A percentile compares a stretch with the other conserved stretches of the same genome.
Conservation (phyloP, 2,113 vertebrate genomes). For the Galemys pyrenaicus region DNA sequence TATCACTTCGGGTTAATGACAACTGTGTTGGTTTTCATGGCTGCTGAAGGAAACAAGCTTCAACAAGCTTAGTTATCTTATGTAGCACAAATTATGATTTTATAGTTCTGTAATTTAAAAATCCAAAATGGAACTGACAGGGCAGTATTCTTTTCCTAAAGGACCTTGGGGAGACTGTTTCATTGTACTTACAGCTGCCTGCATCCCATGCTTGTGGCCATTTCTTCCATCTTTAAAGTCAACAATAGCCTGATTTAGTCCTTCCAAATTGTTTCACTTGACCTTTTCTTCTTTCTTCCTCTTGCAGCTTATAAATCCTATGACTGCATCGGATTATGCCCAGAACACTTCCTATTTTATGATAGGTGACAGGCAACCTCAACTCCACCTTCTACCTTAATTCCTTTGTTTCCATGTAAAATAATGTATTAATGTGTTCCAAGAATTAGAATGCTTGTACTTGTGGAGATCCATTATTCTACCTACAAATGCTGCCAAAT, state of each 20-base stretch:
- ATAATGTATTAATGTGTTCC: not conserved
- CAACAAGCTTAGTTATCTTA: not conserved
- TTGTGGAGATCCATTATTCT: not conserved
- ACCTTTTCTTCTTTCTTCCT: not conserved
- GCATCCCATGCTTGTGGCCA: not conserved
- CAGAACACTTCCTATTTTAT: not conserved
- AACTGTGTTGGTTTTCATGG: not conserved
- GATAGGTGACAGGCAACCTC: not conserved
- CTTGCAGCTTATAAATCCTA: not conserved
- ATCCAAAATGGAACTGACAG: not conserved
- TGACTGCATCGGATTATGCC: not conserved
- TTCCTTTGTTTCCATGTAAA: not conserved
- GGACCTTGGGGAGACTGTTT: not conserved
- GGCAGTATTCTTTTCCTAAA: not conserved
- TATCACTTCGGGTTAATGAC: not conserved
- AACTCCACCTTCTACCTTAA: not conserved
- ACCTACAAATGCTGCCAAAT: not conserved
- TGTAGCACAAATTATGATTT: not conserved
- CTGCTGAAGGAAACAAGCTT: not conserved
- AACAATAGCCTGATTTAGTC: not conserved
- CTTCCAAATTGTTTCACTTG: not conserved
- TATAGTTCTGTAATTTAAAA: not conserved
- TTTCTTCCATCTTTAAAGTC: not conserved
- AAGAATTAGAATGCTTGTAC: too few relatives aligned
- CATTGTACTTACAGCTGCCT: not conserved